Conservation (phyloP, 2,888 invertebrate genomes). For the Doris montereyensis region DNA sequence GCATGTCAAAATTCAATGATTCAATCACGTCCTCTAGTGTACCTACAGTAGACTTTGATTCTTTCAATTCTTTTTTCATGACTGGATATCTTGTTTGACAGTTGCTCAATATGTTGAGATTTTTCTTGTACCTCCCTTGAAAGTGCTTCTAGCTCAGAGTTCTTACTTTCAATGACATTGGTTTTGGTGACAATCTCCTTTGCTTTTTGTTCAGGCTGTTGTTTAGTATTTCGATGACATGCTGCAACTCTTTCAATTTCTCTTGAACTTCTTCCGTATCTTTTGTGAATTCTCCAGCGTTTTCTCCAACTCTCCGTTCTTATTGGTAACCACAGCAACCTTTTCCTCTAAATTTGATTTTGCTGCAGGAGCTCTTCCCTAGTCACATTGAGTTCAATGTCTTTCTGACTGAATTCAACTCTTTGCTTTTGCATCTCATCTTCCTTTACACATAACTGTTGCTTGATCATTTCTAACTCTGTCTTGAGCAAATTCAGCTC, state of each 20-base stretch:
- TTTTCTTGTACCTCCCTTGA: constrained; percentile 21
- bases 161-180: constrained; percentile 47
- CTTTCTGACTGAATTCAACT: neutral
- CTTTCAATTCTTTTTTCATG: constrained; percentile 42
- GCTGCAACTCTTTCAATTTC: constrained; percentile 32
- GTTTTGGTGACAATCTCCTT: constrained; percentile 38
- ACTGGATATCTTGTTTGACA: constrained; percentile 14
- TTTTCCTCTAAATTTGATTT: constrained; percentile 20
- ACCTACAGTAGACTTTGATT: constrained; percentile 47
- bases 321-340: constrained; percentile 14
- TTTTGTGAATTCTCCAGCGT: constrained; percentile 25
- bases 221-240: constrained; percentile 33
- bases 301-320: constrained; percentile 31
- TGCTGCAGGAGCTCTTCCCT: constrained; percentile 12
- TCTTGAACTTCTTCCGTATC: constrained; percentile 32
- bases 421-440: constrained; percentile 25
- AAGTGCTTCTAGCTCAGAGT: constrained; percentile 45
- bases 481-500: neutral
- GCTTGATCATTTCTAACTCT: neutral
- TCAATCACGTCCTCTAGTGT: constrained; percentile 59
- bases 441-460: constrained; percentile 22
- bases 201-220: constrained; percentile 37
- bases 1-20: constrained; percentile 56
- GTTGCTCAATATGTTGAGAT: constrained; percentile 11
- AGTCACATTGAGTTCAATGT: neutral